Evolutionary conservation across 1,140 invertebrate species (phyloP).

Genomic region (Zaprionus capensis): DNA sequence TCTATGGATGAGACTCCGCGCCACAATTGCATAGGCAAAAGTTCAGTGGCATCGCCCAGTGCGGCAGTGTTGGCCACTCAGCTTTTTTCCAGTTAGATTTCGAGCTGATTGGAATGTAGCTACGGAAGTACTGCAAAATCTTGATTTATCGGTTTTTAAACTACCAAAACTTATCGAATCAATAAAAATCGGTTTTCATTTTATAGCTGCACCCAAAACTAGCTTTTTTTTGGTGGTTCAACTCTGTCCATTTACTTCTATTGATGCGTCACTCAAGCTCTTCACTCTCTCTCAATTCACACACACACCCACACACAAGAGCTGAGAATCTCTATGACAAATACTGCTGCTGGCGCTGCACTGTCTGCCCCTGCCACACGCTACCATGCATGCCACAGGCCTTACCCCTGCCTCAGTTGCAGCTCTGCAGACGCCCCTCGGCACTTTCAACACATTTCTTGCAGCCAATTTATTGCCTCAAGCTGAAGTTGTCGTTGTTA

Average conservation of each 20-base stretch:
- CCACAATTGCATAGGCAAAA: conserved; percentile 44
- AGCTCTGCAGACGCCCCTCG: neutral
- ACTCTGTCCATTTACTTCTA: conserved; percentile 18
- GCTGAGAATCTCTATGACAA: conserved; percentile 45
- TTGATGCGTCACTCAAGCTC: conserved; percentile 59
- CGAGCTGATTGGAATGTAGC: neutral
- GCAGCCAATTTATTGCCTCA: neutral
- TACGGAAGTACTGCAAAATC: neutral
- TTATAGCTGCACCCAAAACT: neutral
- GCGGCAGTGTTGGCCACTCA: neutral
- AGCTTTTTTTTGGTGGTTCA: neutral
- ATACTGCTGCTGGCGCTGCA: conserved; percentile 40
- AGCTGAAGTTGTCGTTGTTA: conserved; percentile 10
- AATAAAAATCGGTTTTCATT: neutral
- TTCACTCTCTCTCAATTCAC: conserved; percentile 4
- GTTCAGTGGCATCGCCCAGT: conserved; percentile 63
- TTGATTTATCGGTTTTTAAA: neutral
- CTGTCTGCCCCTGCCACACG: conserved; percentile 21
- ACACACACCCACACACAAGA: conserved; percentile 17
- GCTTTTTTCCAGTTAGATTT: neutral
- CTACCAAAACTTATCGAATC: neutral
- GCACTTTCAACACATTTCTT: conserved; percentile 41
- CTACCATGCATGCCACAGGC: neutral
- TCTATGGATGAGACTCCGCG: conserved; percentile 17
- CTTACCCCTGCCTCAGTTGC: neutral